Evolutionary conservation across 2,113 vertebrate genomes (phyloP), one percentile per base, ranked within the genome.

Genomic region (Corydoras sp.): DNA sequence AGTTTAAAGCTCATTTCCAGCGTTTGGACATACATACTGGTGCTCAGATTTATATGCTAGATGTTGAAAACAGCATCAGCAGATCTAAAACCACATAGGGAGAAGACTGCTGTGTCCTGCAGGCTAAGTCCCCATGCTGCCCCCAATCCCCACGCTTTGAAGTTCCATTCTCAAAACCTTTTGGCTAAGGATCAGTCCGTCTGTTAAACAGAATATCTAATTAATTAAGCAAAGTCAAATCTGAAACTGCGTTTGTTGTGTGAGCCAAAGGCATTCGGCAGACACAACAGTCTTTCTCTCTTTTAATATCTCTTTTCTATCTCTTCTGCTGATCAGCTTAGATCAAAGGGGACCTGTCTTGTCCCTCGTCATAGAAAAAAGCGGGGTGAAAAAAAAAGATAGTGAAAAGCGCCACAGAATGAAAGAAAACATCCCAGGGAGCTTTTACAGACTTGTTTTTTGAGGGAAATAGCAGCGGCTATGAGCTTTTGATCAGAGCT

Each of bases 201-300:
- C 89, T 92, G 93, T 94, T 95, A 91, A 98, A 98, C 92, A 96
- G 93, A 99, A 96, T 97, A 91, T 91, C 93, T 97, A 99, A 98
- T 98, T 99, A 98, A 98, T 98, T 97, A 98, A 97, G 94, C 93
- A 92, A 92, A 98, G 95, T 98, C 95, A 96, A 95, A 98, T 93
- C 92, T 93, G 94, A 96, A 96, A 96, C 93, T 94, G 90, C 94
- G 94, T 97, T 99, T 98, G 94, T 96, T 96, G 91, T 95, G 90
- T 90, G 93, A 91, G 96, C 95, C 94, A 98, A 93, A 93, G 90
- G 88, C 90, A 92, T 88, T 56, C 54, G 93, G 87, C 83, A 89
- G 91, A 94, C 91, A 94, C 92, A 95, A 93, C 89, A 91, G 90
- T 86, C 87, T 88, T 87, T 86, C 87, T 92, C 85, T 79, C 83